Conservation (phyloP, 2,888 invertebrate species). For the Orgyia antiqua region DNA sequence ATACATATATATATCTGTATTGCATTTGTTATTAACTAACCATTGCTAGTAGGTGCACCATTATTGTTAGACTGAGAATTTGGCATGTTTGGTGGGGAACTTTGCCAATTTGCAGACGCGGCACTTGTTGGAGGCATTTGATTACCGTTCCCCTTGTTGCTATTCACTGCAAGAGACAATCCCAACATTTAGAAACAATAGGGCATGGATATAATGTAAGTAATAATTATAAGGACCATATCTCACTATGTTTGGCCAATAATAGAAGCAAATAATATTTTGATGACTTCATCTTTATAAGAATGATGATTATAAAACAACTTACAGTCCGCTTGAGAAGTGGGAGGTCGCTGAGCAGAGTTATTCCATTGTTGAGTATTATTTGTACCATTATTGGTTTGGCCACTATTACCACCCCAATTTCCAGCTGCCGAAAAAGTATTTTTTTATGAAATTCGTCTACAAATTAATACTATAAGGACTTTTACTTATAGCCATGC, state of each 20-base stretch:
- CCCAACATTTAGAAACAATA: conserved; percentile 22
- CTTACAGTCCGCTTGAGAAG: conserved; percentile 74
- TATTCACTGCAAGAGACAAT: conserved; percentile 63
- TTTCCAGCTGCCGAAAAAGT: conserved; percentile 60
- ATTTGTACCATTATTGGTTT: conserved; percentile 63
- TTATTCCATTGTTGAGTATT: conserved; percentile 75
- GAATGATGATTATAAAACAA: conserved; percentile 34
- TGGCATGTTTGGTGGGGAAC: conserved; percentile 66
- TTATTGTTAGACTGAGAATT: conserved; percentile 70
- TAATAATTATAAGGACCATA: neutral
- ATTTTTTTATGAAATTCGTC: too few relatives aligned
- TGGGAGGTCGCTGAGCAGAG: conserved; percentile 69
- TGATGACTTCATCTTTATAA: conserved; percentile 32
- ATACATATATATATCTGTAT: neutral
- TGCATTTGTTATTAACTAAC: conserved; percentile 33
- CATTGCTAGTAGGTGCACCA: conserved; percentile 65
- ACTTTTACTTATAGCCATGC: too few relatives aligned
- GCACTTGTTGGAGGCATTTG: conserved; percentile 65
- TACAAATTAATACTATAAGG: too few relatives aligned
- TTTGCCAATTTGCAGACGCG: conserved; percentile 63
- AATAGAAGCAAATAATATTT: conserved; percentile 28
- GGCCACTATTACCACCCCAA: conserved; percentile 70
- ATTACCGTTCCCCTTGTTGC: conserved; percentile 68
- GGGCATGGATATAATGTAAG: neutral
- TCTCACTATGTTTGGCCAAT: conserved; percentile 15